Conservation (phyloP, 2,113 vertebrate species). For the Tachysurus fulvidraco region DNA sequence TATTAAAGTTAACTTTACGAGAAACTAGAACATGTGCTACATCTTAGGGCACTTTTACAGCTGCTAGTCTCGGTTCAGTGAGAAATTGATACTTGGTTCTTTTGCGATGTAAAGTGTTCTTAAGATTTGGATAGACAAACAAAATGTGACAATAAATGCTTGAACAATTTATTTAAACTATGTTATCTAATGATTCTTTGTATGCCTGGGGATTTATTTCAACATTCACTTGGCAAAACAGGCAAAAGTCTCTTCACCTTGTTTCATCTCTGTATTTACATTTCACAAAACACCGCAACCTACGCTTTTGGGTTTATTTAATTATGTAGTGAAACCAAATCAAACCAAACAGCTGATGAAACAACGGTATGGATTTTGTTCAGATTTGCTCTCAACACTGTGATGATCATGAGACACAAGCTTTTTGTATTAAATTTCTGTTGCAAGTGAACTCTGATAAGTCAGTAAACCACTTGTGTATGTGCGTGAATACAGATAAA, state of each 20-base stretch:
- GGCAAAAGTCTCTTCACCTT: not conserved
- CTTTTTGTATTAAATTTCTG: not conserved
- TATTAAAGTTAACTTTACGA: too few relatives aligned
- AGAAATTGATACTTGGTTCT: too few relatives aligned
- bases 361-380: not conserved
- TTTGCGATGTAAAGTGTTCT: not conserved
- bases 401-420: not conserved
- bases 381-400: not conserved
- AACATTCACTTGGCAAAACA: not conserved
- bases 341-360: not conserved
- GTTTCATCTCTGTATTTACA: not conserved
- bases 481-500: constrained; percentile 4
- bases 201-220: too few relatives aligned
- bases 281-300: not conserved
- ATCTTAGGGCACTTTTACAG: too few relatives aligned
- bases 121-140: not conserved
- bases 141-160: too few relatives aligned
- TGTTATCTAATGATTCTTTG: not conserved
- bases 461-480: not conserved
- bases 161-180: not conserved
- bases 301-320: not conserved
- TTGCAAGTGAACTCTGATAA: not conserved
- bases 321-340: not conserved
- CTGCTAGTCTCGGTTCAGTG: too few relatives aligned
- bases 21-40: too few relatives aligned